Conservation (phyloP, 2,113 vertebrate species). For the Cryptotis parvus region DNA sequence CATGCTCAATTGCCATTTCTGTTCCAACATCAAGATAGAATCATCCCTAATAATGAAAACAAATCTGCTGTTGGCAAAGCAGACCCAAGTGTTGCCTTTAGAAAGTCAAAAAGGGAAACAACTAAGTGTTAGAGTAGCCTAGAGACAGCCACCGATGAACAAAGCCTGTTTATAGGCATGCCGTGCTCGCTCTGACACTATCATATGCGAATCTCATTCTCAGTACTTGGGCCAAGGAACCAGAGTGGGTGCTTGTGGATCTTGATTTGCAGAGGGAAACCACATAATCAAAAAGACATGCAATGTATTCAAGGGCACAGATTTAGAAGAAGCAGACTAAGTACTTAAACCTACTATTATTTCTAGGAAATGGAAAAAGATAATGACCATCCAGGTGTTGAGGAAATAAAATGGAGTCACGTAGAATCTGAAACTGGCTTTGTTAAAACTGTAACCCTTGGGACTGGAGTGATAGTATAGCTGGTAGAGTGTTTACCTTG, state of each 20-base stretch:
- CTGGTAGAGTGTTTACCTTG: too few species aligned
- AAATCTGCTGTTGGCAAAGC: constrained; percentile 71
- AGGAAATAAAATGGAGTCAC: not conserved
- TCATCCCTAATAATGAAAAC: constrained; percentile 72
- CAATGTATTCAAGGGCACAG: not conserved
- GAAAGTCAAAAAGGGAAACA: constrained; percentile 23
- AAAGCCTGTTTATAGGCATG: not conserved
- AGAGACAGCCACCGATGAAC: not conserved
- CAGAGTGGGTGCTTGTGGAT: not conserved
- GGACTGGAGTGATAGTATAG: too few species aligned
- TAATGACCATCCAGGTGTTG: not conserved
- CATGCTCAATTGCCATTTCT: constrained; percentile 51
- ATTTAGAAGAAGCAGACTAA: not conserved
- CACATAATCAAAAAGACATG: not conserved
- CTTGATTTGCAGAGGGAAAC: not conserved
- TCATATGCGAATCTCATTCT: not conserved
- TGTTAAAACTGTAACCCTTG: not conserved
- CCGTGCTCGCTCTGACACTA: accelerated
- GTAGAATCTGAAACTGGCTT: not conserved
- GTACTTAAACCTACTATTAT: not conserved
- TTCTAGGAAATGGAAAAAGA: not conserved
- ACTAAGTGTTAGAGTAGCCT: not conserved
- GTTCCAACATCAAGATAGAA: constrained; percentile 66
- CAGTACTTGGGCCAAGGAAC: not conserved
- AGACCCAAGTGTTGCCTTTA: constrained; percentile 27